A percentile compares a stretch with the other conserved stretches of the same genome.
Evolutionary conservation across 2,888 invertebrate genomes (phyloP).

Genomic region (Caenorhabditis doughertyi): DNA sequence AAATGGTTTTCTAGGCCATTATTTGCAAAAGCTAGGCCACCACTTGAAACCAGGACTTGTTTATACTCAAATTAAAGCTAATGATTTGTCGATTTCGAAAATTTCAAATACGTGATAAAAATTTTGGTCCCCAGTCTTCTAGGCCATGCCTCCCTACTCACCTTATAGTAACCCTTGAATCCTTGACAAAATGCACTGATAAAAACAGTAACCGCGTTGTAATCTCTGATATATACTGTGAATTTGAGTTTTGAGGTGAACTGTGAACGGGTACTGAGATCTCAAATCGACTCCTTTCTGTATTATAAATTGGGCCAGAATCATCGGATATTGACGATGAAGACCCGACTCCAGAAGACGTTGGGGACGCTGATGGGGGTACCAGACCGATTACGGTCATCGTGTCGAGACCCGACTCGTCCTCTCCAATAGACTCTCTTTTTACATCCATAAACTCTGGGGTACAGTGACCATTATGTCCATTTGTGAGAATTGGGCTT

Average conservation of each 20-base stretch:
- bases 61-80: background rate
- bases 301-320: conserved; percentile 71
- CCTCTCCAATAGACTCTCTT: conserved; percentile 76
- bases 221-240: conserved; percentile 92
- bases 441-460: conserved; percentile 43
- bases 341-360: conserved; percentile 69
- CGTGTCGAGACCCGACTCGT: conserved; percentile 78
- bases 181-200: conserved; percentile 92
- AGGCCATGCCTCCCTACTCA: conserved; percentile 1
- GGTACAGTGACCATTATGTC: conserved; percentile 15
- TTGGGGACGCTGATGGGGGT: conserved; percentile 71
- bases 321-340: conserved; percentile 71
- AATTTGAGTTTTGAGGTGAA: too few relatives aligned
- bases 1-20: too few relatives aligned
- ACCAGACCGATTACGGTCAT: conserved; percentile 73
- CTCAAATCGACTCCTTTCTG: conserved; percentile 86
- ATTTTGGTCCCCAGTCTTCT: background rate
- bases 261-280: conserved; percentile 88
- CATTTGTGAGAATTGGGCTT: conserved; percentile 32
- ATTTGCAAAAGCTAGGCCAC: too few relatives aligned
- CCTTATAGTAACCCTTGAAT: conserved; percentile 85
- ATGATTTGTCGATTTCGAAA: background rate
- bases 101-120: background rate
- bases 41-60: background rate
- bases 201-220: conserved; percentile 93